A percentile compares a stretch with the other conserved stretches of the same genome.
These are phyloP conservation scores for Xestia sexstrigata DNA, from an alignment of 2,888 invertebrate species.

Conservation along the genomic window DNA sequence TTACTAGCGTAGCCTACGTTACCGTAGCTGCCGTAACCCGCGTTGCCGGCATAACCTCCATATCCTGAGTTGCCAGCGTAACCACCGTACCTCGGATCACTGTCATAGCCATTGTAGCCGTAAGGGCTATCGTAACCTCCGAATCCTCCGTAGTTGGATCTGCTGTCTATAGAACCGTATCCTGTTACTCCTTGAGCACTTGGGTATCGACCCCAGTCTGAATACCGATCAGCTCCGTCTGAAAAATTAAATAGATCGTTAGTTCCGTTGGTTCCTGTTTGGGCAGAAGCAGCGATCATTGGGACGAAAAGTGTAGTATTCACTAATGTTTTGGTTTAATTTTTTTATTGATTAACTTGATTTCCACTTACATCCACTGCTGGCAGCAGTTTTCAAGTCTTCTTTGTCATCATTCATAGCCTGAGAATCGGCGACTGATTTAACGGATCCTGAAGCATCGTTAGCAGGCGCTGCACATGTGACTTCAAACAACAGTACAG, in stretches of 20 bases:
- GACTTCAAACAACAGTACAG: slow-evolving; percentile 53
- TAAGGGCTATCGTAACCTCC: slow-evolving; percentile 55
- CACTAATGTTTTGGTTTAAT: neutral
- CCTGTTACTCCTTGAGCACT: slow-evolving; percentile 73
- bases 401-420: slow-evolving; percentile 65
- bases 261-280: slow-evolving; percentile 1
- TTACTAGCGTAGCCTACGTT: slow-evolving; percentile 48
- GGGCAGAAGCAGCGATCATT: neutral
- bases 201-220: slow-evolving; percentile 82
- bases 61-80: slow-evolving; percentile 53
- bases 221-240: slow-evolving; percentile 77
- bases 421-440: slow-evolving; percentile 54
- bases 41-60: slow-evolving; percentile 37
- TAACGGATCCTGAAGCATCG: slow-evolving; percentile 56
- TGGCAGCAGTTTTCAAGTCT: slow-evolving; percentile 83
- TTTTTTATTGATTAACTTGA: too few relatives aligned
- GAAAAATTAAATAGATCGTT: slow-evolving; percentile 50
- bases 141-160: slow-evolving; percentile 67
- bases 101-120: slow-evolving; percentile 56
- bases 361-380: slow-evolving; percentile 79
- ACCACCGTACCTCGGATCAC: slow-evolving; percentile 53
- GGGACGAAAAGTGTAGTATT: neutral
- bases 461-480: slow-evolving; percentile 69
- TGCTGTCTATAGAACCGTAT: slow-evolving; percentile 79
- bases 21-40: slow-evolving; percentile 31